Conservation (phyloP, 2,113 vertebrate species). For the human (Homo sapiens) region DNA sequence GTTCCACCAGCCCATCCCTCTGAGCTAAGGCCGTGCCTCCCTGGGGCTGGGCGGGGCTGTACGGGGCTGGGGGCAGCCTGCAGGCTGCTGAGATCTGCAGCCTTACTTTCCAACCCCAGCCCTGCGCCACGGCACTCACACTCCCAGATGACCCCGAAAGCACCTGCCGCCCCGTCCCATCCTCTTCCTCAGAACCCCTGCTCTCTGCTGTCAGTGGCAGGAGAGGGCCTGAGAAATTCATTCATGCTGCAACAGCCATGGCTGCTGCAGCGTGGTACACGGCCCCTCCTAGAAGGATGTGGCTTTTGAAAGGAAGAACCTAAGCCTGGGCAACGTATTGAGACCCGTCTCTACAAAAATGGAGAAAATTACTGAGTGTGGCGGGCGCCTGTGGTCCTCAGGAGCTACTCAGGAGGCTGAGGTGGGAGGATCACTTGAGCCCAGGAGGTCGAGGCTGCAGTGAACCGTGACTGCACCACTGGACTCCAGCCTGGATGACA, state of each 20-base stretch:
- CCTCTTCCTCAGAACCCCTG: neutral
- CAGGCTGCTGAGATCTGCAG: accelerated
- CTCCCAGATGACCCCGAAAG: no score
- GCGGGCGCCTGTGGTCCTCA: no score
- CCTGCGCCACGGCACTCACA: accelerated
- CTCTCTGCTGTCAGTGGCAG: accelerated
- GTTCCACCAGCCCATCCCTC: neutral
- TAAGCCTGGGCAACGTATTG: no score
- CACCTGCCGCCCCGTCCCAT: neutral
- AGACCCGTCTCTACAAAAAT: no score
- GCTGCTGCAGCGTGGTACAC: neutral
- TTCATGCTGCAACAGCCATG: neutral
- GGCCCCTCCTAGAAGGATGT: neutral
- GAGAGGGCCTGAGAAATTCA: neutral
- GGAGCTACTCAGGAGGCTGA: neutral
- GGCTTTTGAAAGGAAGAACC: neutral
- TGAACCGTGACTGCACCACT: accelerated
- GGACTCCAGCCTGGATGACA: no score
- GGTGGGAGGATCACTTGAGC: no score
- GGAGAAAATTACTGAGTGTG: no score
- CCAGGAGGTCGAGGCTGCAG: no score
- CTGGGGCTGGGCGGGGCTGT: neutral
- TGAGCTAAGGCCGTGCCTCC: neutral
- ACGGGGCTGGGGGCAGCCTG: neutral
- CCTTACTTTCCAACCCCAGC: neutral